Percentiles rank a stretch among this genome's conserved stretches.
Evolutionary conservation across 2,113 vertebrate species (phyloP).

Genomic region (Murina feae): DNA sequence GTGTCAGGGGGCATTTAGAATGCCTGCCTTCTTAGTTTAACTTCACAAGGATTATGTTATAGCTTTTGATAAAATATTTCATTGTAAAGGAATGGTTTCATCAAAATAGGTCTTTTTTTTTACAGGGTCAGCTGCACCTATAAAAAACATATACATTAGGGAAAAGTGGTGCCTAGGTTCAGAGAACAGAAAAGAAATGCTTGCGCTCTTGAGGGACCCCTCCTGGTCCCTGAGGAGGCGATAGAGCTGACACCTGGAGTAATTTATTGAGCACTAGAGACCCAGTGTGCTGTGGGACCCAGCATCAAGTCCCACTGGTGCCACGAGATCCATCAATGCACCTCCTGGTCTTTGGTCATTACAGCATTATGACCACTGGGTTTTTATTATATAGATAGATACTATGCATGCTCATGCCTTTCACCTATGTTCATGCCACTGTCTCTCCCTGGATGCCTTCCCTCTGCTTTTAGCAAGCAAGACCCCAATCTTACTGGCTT

Average conservation of each 20-base stretch:
- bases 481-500: not conserved
- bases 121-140: not conserved
- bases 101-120: conserved; percentile 41
- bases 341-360: no score
- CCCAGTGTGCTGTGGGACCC: no score
- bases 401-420: accelerated
- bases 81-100: conserved; percentile 64
- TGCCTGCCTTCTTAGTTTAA: conserved; percentile 56
- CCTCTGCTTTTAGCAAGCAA: not conserved
- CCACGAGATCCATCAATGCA: no score
- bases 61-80: conserved; percentile 64
- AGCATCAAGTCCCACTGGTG: no score
- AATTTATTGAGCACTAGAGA: not conserved
- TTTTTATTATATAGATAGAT: no score
- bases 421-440: accelerated
- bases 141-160: conserved; percentile 21
- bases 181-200: not conserved
- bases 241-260: not conserved
- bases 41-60: conserved; percentile 54
- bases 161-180: conserved; percentile 13
- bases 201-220: not conserved
- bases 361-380: no score
- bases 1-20: conserved; percentile 53
- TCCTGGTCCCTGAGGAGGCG: not conserved
- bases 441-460: not conserved